A percentile compares a stretch with the other conserved stretches of the same genome.
Conservation (phyloP, 2,888 invertebrate species). For the Drosophila neotestacea region DNA sequence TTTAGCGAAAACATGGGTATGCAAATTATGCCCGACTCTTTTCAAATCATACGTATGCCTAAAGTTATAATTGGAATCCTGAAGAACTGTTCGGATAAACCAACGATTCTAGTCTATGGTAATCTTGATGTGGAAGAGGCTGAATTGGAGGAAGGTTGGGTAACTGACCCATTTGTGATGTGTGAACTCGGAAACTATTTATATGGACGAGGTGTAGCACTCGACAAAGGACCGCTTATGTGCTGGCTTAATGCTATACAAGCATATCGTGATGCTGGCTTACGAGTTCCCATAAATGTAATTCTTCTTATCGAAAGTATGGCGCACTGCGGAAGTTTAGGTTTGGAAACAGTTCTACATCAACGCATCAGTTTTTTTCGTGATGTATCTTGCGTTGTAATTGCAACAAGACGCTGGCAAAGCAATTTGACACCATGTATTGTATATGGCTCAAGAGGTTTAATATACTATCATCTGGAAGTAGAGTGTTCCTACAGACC, state of each 20-base stretch:
- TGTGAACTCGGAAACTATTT: conserved; percentile 43
- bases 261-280: conserved; percentile 47
- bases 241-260: conserved; percentile 61
- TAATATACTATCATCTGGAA: conserved; percentile 55
- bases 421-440: conserved; percentile 36
- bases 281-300: conserved; percentile 46
- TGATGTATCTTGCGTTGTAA: conserved; percentile 48
- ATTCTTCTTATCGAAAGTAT: conserved; percentile 56
- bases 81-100: conserved; percentile 16
- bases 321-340: conserved; percentile 53
- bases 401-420: conserved; percentile 55
- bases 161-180: conserved; percentile 53
- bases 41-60: conserved; percentile 47
- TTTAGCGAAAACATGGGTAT: conserved; percentile 53
- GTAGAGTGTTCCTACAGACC: conserved; percentile 48
- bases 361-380: conserved; percentile 60
- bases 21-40: conserved; percentile 40
- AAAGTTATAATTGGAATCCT: conserved; percentile 44
- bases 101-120: conserved; percentile 53
- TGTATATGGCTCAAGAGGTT: conserved; percentile 50
- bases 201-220: conserved; percentile 55
- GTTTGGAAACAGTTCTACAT: conserved; percentile 43
- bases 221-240: conserved; percentile 54
- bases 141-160: conserved; percentile 43
- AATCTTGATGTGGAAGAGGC: conserved; percentile 63